phyloP scores from a whole-genome alignment of 2,113 vertebrate species.

The Daubentonia madagascariensis region DNA sequence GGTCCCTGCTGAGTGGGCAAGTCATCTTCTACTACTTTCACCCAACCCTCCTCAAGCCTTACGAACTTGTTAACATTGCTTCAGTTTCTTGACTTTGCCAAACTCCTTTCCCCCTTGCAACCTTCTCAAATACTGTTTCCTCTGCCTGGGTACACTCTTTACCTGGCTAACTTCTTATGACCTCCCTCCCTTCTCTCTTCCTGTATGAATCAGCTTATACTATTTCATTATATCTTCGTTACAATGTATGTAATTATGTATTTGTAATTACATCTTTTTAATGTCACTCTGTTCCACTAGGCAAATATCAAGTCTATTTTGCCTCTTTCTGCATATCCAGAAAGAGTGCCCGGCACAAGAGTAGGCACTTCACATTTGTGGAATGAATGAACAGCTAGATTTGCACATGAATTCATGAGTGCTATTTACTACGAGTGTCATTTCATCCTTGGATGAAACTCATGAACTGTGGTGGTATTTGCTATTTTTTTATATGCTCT shows the following conservation, averaged over 20 bases:
- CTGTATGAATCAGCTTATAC: not conserved
- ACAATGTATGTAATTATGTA: not conserved
- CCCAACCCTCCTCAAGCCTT: not conserved
- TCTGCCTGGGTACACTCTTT: not conserved
- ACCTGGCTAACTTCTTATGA: not conserved
- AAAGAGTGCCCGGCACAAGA: not conserved
- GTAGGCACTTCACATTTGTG: not conserved
- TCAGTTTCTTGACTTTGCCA: not conserved
- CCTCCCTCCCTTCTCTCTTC: not conserved
- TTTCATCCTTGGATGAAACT: constrained; percentile 29
- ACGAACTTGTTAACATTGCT: not conserved
- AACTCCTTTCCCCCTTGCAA: not conserved
- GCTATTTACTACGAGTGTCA: not conserved
- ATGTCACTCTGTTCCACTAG: not conserved
- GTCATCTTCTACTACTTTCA: not conserved
- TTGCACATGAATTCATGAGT: not conserved
- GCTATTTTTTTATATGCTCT: constrained; percentile 48
- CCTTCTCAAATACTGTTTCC: not conserved
- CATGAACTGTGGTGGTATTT: not conserved
- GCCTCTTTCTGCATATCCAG: not conserved
- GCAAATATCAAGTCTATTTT: not conserved
- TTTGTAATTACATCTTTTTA: not conserved
- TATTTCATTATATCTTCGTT: not conserved
- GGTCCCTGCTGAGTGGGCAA: not conserved
- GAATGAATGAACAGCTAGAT: not conserved